A percentile compares a stretch with the other conserved stretches of the same genome.
phyloP scores from a whole-genome alignment of 1,140 invertebrate species.

The Drosophila parvula region DNA sequence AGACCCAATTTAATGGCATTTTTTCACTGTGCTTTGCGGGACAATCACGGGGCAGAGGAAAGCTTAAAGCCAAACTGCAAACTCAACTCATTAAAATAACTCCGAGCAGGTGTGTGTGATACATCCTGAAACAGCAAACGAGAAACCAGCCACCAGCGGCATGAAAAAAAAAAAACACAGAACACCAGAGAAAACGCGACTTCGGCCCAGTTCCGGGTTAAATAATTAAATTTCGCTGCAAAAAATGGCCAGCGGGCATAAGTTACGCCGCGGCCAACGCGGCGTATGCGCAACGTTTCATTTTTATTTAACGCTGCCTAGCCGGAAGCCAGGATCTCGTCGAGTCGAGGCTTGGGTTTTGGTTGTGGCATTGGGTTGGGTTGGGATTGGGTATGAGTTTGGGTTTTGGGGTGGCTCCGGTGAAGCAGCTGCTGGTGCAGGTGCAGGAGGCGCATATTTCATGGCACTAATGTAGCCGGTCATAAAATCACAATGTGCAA shows the following conservation, averaged over 20 bases:
- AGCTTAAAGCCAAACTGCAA: slow-evolving; percentile 68
- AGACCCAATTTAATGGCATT: background rate
- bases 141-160: slow-evolving; percentile 31
- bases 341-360: slow-evolving; percentile 17
- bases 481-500: slow-evolving; percentile 78
- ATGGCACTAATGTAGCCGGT: slow-evolving; percentile 81
- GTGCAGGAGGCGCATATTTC: slow-evolving; percentile 69
- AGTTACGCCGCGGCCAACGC: slow-evolving; percentile 71
- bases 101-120: slow-evolving; percentile 73
- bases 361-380: slow-evolving; percentile 28
- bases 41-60: slow-evolving; percentile 16
- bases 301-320: slow-evolving; percentile 79
- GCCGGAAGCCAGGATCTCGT: slow-evolving; percentile 75
- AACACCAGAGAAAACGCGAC: slow-evolving; percentile 16
- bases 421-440: slow-evolving; percentile 5
- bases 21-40: slow-evolving; percentile 1
- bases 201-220: slow-evolving; percentile 80
- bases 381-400: background rate
- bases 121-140: slow-evolving; percentile 64
- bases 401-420: background rate
- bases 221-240: slow-evolving; percentile 80
- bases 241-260: slow-evolving; percentile 78
- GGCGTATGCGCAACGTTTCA: slow-evolving; percentile 79
- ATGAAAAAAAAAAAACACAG: slow-evolving; percentile 10
- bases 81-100: slow-evolving; percentile 78